Base-by-base conservation (phyloP, 2,113 vertebrate species). In the Hippocampus abdominalis region DNA sequence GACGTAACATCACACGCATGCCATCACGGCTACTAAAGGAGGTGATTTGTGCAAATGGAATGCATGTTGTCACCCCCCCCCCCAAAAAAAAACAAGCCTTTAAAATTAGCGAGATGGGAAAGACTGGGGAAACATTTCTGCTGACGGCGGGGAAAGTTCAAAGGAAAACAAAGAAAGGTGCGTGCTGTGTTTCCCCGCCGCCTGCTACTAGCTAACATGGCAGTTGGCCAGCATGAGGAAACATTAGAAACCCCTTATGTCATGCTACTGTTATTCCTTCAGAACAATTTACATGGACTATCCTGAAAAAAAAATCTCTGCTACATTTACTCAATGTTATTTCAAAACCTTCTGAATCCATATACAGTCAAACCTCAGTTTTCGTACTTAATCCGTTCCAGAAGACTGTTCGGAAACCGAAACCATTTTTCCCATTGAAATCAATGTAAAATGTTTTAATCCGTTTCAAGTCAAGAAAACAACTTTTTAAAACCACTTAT, bases 101-200 rank as follows among this genome's bases (percentile, higher is more conserved):
- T 67, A 60, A 80, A 87, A 86, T 76, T 53, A 74, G 69, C 16
- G n/a, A 75, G 76, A 73, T 75, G 79, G 64, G 66, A 39, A 72
- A 73, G 77, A 63, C 87, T 85, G 56, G 82, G 88, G 78, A 86
- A n/a, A 69, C 25, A 8, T 64, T 71, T 72, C 64, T 83, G 82
- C 82, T 86, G 85, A 88, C 74, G 70, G n/a, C 12, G 51, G 79
- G 81, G 84, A 88, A 87, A 89, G 77, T 88, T 90, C 80, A 89
- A 88, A 88, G 82, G 60, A 72, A 74, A 77, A 40, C 10, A 36
- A 71, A 53, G 63, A 62, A 21, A 71, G 56, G n/a, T 78, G 69
- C 77, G 76, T 83, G 81, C 79, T 80, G 79, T 83, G 71, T 87
- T 84, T 84, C 79, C 46, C 69, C 49, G 44, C 59, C 20, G 78